Evolutionary conservation across 1,140 invertebrate species (phyloP).

Genomic region (Polypedilum pembai): DNA sequence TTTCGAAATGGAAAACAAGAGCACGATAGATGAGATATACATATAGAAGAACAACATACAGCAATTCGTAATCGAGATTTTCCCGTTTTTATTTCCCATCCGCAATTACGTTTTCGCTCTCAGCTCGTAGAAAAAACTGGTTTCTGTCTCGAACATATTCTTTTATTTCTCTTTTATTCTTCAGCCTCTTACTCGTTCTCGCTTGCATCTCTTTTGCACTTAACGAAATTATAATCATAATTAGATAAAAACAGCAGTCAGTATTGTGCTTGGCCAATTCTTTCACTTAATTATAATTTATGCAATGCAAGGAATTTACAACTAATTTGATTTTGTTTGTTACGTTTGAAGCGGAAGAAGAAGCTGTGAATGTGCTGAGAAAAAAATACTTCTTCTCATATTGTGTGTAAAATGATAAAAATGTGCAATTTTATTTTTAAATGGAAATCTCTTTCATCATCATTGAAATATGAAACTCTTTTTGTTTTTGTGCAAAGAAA

Average conservation of each 20-base stretch:
- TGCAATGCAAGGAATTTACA: no score
- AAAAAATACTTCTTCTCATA: no score
- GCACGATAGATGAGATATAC: not conserved
- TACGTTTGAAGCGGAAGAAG: no score
- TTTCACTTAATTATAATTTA: no score
- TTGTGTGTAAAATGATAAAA: no score
- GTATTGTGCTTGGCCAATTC: not conserved
- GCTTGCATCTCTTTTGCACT: conserved; percentile 7
- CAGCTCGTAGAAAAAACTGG: not conserved
- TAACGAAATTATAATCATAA: not conserved
- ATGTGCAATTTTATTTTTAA: no score
- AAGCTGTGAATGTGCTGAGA: no score
- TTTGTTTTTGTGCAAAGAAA: no score
- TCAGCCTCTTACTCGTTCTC: not conserved
- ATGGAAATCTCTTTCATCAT: no score
- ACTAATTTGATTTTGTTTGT: no score
- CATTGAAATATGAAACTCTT: no score
- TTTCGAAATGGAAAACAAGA: not conserved
- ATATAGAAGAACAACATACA: conserved; percentile 5
- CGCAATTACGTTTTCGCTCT: conserved; percentile 18
- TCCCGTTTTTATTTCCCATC: conserved; percentile 27
- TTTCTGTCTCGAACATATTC: not conserved
- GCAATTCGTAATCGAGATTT: conserved; percentile 24
- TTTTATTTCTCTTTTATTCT: not conserved
- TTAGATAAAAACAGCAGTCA: not conserved